Base-by-base conservation (phyloP, 2,797 vertebrate species). In the Protonibea diacanthus region DNA sequence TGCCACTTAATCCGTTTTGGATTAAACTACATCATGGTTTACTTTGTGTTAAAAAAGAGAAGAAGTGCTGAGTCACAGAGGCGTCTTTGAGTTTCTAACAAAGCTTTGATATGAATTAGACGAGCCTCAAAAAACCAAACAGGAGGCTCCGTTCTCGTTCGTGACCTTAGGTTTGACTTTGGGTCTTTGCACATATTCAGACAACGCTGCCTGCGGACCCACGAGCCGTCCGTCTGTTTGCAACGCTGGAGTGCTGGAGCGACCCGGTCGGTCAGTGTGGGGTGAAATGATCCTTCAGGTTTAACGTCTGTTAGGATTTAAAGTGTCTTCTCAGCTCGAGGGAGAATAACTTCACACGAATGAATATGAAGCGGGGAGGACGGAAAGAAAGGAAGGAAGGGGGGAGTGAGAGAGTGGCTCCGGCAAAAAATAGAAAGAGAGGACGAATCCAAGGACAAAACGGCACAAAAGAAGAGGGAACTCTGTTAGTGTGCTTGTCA, bases 371-470 rank as follows among this genome's bases (percentile, higher is more conserved):
- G 71, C 72, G 29, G 15, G 63, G 47, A 61, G 81, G 53, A 38
- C 8, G 8, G 33, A 38, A 38, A 9, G 33, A 38, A 38, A 38
- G 47, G 55, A 17, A 20, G 0, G 25, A 27, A 47, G 1, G 72
- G 27, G 45, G 25, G 23, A 20, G n/a, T 0, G 63, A 58, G 73
- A 49, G n/a, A 23, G 23, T 0, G 1, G 56, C 52, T 56, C 38
- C 4, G 0, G 55, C 27, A 66, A 25, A 64, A 60, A 74, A 68
- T 3, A 70, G 17, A 49, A 33, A 14, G 4, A 40, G 44, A 70
- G 86, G 78, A 84, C 63, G 15, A 72, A 58, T 49, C 38, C 72
- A 84, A 88, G 85, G 83, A 79, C 80, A 14, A 44, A 15, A 17
- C 9, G 13, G 5, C 49, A 77, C 69, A 82, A 74, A 38, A 82